Evolutionary conservation across 2,113 vertebrate species (phyloP).

Genomic region (Oryzias celebensis): DNA sequence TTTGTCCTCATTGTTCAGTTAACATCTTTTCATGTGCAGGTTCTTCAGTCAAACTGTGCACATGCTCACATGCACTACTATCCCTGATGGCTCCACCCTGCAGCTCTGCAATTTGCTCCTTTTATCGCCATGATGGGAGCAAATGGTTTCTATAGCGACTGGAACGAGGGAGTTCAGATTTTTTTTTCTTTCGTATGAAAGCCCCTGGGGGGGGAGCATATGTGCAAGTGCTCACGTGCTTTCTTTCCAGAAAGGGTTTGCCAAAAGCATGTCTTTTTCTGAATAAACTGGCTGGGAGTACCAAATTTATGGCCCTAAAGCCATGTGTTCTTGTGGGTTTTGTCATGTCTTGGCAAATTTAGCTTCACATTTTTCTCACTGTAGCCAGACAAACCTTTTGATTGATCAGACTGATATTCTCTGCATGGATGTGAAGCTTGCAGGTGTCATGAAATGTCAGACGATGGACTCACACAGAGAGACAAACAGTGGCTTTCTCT

Average conservation of each 20-base stretch:
- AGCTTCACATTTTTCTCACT: background rate
- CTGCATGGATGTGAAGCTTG: conserved; percentile 24
- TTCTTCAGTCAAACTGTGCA: background rate
- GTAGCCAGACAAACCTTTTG: conserved; percentile 8
- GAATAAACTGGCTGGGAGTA: background rate
- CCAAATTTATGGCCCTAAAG: background rate
- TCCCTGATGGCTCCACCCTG: conserved; percentile 56
- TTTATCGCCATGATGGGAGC: conserved; percentile 63
- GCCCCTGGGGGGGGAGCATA: background rate
- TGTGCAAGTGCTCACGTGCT: conserved; percentile 1
- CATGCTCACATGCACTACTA: conserved; percentile 12
- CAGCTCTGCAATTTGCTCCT: conserved; percentile 65
- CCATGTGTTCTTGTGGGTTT: background rate
- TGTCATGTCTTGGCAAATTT: background rate
- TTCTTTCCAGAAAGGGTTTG: background rate
- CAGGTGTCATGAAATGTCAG: conserved; percentile 31
- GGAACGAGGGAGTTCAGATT: conserved; percentile 47
- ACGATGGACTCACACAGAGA: conserved; percentile 21
- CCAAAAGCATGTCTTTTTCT: conserved; percentile 5
- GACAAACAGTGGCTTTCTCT: conserved; percentile 16
- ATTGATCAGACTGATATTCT: conserved; percentile 17
- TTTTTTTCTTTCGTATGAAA: conserved; percentile 39
- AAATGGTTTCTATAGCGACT: conserved; percentile 76
- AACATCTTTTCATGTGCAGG: conserved; percentile 32
- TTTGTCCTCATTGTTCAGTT: conserved; percentile 56